A percentile compares a stretch with the other conserved stretches of the same genome.
Evolutionary conservation across 2,888 invertebrate genomes (phyloP).

Genomic region (Hymenopus coronatus): DNA sequence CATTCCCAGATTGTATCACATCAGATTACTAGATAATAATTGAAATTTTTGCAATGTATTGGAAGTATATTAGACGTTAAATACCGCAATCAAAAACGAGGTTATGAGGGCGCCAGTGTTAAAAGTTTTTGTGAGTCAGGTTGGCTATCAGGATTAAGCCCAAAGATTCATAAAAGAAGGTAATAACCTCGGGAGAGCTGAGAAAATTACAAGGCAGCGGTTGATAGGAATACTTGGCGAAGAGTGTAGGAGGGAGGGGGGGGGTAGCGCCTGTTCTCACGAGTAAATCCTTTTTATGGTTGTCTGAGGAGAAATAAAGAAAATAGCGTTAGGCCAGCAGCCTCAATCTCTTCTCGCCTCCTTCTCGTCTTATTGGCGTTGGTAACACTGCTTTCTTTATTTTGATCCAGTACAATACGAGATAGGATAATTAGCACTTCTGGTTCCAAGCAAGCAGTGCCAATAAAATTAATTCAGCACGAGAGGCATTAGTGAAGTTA

Average conservation of each 20-base stretch:
- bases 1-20: too few relatives aligned
- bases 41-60: too few relatives aligned
- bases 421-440: too few relatives aligned
- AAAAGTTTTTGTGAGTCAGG: neutral
- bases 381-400: neutral
- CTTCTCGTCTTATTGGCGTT: neutral
- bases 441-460: too few relatives aligned
- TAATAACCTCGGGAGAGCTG: neutral
- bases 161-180: neutral
- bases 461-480: too few relatives aligned
- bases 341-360: neutral
- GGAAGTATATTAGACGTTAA: too few relatives aligned
- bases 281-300: neutral
- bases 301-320: neutral
- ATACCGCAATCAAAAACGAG: neutral
- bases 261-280: neutral
- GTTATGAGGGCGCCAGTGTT: neutral
- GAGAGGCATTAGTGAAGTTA: too few relatives aligned
- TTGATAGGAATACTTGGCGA: neutral
- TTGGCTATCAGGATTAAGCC: neutral
- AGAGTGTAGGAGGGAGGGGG: neutral
- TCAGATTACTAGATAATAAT: too few relatives aligned
- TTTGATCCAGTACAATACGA: neutral
- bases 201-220: neutral
- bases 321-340: neutral